Evolutionary conservation across 2,113 vertebrate genomes (phyloP).

Genomic region (Brienomyrus longianalis): DNA sequence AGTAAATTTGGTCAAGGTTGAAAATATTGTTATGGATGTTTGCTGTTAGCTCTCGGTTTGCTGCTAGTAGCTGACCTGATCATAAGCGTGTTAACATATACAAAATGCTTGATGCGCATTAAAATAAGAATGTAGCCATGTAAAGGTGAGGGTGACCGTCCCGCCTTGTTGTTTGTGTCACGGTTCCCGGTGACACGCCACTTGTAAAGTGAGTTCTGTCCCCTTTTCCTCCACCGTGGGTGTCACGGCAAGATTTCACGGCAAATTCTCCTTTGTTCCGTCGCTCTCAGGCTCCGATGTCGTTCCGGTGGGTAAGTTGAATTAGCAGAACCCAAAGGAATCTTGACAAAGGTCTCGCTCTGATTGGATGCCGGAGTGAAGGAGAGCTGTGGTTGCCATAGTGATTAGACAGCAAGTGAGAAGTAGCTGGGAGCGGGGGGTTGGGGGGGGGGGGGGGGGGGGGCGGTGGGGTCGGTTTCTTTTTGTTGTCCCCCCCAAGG

Average conservation of each 20-base stretch:
- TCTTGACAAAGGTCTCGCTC: conserved; percentile 68
- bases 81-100: neutral
- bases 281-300: conserved; percentile 48
- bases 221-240: conserved; percentile 33
- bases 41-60: neutral
- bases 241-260: conserved; percentile 41
- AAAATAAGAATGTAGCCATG: conserved; percentile 9
- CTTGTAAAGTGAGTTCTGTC: conserved; percentile 33
- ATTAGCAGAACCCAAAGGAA: conserved; percentile 65
- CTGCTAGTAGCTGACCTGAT: neutral
- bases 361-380: conserved; percentile 64
- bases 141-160: neutral
- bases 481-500: no score
- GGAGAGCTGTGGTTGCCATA: conserved; percentile 62
- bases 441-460: conserved; percentile 47
- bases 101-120: neutral
- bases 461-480: no score
- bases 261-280: conserved; percentile 54
- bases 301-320: conserved; percentile 62
- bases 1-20: neutral
- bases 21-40: neutral
- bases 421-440: conserved; percentile 49
- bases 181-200: conserved; percentile 39
- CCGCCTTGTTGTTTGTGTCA: conserved; percentile 16
- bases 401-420: conserved; percentile 61